Conservation (phyloP, 1,140 invertebrate species). For the Riptortus pedestris region DNA sequence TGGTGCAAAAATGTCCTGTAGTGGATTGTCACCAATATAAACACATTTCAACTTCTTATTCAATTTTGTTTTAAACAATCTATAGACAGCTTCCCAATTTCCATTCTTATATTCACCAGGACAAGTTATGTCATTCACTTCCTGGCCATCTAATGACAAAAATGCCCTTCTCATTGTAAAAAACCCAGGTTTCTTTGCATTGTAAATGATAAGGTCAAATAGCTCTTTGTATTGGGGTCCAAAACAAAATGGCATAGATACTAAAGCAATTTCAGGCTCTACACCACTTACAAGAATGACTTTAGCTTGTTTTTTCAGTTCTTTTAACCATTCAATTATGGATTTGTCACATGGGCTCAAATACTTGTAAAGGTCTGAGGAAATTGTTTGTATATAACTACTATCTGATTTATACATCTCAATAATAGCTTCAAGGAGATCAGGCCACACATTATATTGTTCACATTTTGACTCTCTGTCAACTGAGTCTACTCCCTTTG, state of each 20-base stretch:
- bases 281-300: slow-evolving; percentile 65
- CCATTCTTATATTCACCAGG: slow-evolving; percentile 50
- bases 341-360: slow-evolving; percentile 30
- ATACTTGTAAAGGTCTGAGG: background rate
- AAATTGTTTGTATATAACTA: background rate
- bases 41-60: slow-evolving; percentile 45
- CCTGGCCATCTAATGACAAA: slow-evolving; percentile 37
- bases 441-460: slow-evolving; percentile 53
- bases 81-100: background rate
- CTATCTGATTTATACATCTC: slow-evolving; percentile 39
- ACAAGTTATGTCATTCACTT: slow-evolving; percentile 34
- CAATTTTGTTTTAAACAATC: background rate
- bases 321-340: slow-evolving; percentile 52
- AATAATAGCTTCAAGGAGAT: slow-evolving; percentile 50
- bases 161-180: slow-evolving; percentile 54
- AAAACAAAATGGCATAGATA: slow-evolving; percentile 50
- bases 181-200: slow-evolving; percentile 66
- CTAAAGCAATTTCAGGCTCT: slow-evolving; percentile 55
- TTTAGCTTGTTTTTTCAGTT: slow-evolving; percentile 41
- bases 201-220: slow-evolving; percentile 61
- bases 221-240: slow-evolving; percentile 57
- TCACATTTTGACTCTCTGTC: slow-evolving; percentile 43
- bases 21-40: slow-evolving; percentile 68
- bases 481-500: slow-evolving; percentile 54
- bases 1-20: slow-evolving; percentile 66